These are phyloP conservation scores for Penaeus chinensis DNA, from an alignment of 1,140 invertebrate genomes.

Conservation along the genomic window DNA sequence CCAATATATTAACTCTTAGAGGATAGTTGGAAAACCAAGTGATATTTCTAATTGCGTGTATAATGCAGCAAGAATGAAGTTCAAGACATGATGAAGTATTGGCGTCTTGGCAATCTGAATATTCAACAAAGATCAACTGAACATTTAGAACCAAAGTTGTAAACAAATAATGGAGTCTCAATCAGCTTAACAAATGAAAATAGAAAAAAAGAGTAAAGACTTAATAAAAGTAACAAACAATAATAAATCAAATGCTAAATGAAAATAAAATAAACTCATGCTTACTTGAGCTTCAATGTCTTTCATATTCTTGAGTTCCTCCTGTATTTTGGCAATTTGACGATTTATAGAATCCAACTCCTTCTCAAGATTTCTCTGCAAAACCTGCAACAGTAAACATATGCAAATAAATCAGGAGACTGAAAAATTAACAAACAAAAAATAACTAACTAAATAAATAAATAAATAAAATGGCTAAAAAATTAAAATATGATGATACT, in stretches of 20 bases:
- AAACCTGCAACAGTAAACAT: constrained; percentile 69
- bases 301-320: constrained; percentile 61
- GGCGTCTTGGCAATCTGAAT: no score
- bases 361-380: constrained; percentile 73
- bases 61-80: no score
- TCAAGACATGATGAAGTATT: no score
- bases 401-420: constrained; percentile 6
- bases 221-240: not conserved
- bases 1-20: constrained; percentile 8
- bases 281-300: constrained; percentile 58
- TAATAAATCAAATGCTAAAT: not conserved
- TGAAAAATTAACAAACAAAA: constrained; percentile 66
- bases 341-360: constrained; percentile 62
- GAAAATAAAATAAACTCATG: constrained; percentile 28
- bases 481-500: no score
- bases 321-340: constrained; percentile 62
- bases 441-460: constrained; percentile 67
- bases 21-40: no score
- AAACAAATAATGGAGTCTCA: not conserved
- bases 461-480: constrained; percentile 60
- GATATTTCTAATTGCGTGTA: no score
- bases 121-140: no score
- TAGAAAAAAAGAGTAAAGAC: constrained; percentile 3
- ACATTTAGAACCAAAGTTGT: not conserved
- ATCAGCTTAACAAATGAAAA: not conserved